Percentiles rank a stretch among this genome's conserved stretches.
Conservation (phyloP, 2,113 vertebrate species). For the Zootoca vivipara region DNA sequence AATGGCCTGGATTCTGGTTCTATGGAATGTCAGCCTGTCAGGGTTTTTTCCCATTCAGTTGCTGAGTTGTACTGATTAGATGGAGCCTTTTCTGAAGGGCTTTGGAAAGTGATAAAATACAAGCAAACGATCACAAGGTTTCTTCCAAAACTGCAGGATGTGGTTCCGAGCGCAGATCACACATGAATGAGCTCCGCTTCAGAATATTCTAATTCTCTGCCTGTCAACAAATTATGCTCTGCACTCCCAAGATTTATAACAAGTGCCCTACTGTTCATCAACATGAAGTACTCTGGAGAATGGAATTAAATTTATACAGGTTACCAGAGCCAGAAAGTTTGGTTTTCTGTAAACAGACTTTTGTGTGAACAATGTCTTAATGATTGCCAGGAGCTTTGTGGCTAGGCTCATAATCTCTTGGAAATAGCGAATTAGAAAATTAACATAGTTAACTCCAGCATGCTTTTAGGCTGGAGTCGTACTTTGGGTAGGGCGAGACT, state of each 20-base stretch:
- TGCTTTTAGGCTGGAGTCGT: slow-evolving; percentile 8
- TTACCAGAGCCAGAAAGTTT: slow-evolving; percentile 23
- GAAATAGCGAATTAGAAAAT: slow-evolving; percentile 28
- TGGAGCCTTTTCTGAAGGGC: neutral
- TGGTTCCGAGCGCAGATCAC: slow-evolving; percentile 39
- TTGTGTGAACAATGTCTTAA: slow-evolving; percentile 4
- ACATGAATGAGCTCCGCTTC: slow-evolving; percentile 35
- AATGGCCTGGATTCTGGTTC: neutral
- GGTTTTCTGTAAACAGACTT: slow-evolving; percentile 43
- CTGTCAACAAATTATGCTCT: slow-evolving; percentile 44
- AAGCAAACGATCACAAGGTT: slow-evolving; percentile 3
- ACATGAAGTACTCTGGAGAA: neutral
- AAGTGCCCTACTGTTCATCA: neutral
- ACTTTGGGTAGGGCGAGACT: neutral
- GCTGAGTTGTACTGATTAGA: neutral
- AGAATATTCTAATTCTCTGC: slow-evolving; percentile 45
- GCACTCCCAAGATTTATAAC: slow-evolving; percentile 22
- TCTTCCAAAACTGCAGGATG: slow-evolving; percentile 7
- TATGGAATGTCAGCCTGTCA: neutral
- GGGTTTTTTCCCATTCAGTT: neutral
- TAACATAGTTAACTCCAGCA: slow-evolving; percentile 26
- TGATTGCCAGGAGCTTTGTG: slow-evolving; percentile 28
- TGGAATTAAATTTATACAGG: slow-evolving; percentile 18
- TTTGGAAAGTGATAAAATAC: slow-evolving; percentile 23
- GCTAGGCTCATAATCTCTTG: slow-evolving; percentile 5